These are phyloP conservation scores for Leptinotarsa defecta DNA, from an alignment of 1,140 invertebrate genomes.

Conservation along the genomic window DNA sequence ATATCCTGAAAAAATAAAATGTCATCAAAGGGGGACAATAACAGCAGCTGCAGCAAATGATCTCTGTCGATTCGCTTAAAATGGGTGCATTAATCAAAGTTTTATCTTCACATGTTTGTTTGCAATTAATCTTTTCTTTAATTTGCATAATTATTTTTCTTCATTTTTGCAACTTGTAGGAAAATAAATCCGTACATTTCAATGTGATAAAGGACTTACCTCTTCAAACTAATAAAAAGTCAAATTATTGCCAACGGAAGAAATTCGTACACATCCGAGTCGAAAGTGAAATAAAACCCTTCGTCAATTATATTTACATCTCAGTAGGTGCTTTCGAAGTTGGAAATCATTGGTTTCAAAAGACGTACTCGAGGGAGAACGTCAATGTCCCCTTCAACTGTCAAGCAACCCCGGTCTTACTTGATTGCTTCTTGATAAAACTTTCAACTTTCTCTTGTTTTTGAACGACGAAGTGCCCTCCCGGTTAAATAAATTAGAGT, in stretches of 20 bases:
- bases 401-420: not conserved
- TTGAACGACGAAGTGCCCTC: constrained; percentile 1
- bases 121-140: no score
- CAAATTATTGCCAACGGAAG: not conserved
- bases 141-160: no score
- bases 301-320: constrained; percentile 1
- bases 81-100: no score
- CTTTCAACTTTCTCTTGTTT: not conserved
- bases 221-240: no score
- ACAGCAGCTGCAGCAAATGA: no score
- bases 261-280: not conserved
- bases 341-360: not conserved
- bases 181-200: no score
- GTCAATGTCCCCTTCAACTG: not conserved
- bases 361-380: not conserved
- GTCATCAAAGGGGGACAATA: no score
- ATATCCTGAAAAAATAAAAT: no score
- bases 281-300: not conserved
- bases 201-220: no score
- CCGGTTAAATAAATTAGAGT: constrained; percentile 1
- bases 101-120: no score
- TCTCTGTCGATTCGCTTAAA: no score
- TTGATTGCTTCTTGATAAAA: constrained; percentile 1
- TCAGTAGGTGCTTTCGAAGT: not conserved
- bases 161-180: no score